Evolutionary conservation across 2,888 invertebrate species (phyloP).

Genomic region (Polymixis flavicincta): DNA sequence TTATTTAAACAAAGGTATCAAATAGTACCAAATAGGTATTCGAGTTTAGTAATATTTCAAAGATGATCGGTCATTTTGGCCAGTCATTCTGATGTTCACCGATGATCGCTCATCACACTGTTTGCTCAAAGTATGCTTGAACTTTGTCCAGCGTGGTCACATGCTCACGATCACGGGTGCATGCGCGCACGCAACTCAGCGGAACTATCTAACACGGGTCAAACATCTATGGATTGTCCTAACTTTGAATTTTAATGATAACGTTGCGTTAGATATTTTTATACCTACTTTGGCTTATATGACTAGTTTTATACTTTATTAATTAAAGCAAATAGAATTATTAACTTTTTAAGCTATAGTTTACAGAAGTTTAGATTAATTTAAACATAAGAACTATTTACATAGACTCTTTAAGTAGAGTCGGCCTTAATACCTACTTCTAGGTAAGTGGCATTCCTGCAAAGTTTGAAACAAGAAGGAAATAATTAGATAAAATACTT

Average conservation of each 20-base stretch:
- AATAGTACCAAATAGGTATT: too few relatives aligned
- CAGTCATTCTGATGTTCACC: too few relatives aligned
- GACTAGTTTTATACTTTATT: background rate
- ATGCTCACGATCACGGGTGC: conserved; percentile 13
- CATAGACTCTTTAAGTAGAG: background rate
- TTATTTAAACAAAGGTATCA: too few relatives aligned
- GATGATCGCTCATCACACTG: background rate
- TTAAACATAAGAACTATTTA: background rate
- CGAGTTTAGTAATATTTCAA: too few relatives aligned
- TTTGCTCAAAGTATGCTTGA: conserved; percentile 23
- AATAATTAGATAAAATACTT: too few relatives aligned
- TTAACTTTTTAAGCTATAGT: background rate
- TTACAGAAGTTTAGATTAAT: background rate
- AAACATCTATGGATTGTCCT: conserved; percentile 24
- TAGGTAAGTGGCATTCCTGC: too few relatives aligned
- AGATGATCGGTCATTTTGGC: too few relatives aligned
- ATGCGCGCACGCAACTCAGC: conserved; percentile 10
- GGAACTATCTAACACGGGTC: conserved; percentile 43
- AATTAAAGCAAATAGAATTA: background rate
- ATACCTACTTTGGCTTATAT: background rate
- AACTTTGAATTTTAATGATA: conserved; percentile 21
- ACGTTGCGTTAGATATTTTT: background rate
- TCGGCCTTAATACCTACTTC: background rate
- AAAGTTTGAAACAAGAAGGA: too few relatives aligned
- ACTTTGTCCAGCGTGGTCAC: conserved; percentile 27